These are phyloP conservation scores for Pangasius sanitwongsei DNA, from an alignment of 2,797 vertebrate species.

Conservation along the genomic window DNA sequence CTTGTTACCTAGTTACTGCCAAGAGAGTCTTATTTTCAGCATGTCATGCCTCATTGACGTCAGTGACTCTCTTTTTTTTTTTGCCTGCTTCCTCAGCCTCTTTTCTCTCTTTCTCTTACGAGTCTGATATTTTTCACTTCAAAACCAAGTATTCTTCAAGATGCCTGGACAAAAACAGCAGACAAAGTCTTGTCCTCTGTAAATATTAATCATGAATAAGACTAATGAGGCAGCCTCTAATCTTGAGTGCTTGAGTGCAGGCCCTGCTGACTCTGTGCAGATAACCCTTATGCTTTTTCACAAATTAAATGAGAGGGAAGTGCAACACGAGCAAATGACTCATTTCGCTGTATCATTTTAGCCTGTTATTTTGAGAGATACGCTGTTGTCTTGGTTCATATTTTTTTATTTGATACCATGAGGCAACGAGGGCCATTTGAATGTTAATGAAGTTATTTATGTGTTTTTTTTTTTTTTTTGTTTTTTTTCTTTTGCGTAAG, in stretches of 20 bases:
- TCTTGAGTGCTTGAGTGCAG: conserved; percentile 56
- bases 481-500: background rate
- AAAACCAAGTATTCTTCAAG: conserved; percentile 56
- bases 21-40: conserved; percentile 71
- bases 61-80: conserved; percentile 57
- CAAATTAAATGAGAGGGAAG: conserved; percentile 45
- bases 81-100: conserved; percentile 34
- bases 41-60: conserved; percentile 75
- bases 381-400: conserved; percentile 4
- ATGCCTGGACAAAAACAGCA: conserved; percentile 60
- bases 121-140: conserved; percentile 60
- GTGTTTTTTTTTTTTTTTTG: background rate
- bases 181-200: conserved; percentile 53
- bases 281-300: conserved; percentile 54
- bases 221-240: conserved; percentile 57
- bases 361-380: conserved; percentile 34
- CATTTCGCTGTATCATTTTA: conserved; percentile 46
- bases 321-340: conserved; percentile 42
- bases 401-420: background rate
- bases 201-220: conserved; percentile 58
- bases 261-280: conserved; percentile 52
- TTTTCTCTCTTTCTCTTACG: conserved; percentile 49
- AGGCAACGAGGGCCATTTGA: background rate
- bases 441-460: background rate
- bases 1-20: conserved; percentile 76